Evolutionary conservation across 2,113 vertebrate species (phyloP), one percentile per base, ranked within the genome.

Genomic region (Sceloporus undulatus): DNA sequence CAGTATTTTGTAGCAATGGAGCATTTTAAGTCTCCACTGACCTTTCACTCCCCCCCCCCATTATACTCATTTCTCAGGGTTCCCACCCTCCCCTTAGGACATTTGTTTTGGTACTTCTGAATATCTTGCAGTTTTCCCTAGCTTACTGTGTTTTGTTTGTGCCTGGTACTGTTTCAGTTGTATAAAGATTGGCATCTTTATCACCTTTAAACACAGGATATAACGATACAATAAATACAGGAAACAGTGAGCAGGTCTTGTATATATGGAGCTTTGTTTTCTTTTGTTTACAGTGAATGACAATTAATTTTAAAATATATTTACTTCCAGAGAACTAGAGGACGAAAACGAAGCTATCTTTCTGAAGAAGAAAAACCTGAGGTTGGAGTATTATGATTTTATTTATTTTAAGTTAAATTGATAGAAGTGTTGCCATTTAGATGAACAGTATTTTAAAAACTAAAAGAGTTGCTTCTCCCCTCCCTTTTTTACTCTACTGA

Each of bases 351-450:
- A 95, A 97, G 98, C 89, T 98, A 98, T 88, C 95, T 98, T 91
- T 97, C 97, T 68, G 99, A 99, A 84, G 98, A 99, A 70, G 98
- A 99, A 87, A 99, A 98, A 94, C 92, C 96, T 40, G 99, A 99
- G 98, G 99, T 97, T 96, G 93, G 96, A 95, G 92, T 94, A 94
- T 91, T 73, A 76, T 81, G n/a, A 89, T 90, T 87, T 89, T 93
- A 91, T 85, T 91, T 82, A 68, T 88, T 87, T 54, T 68, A 70
- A 34, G 86, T 90, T 10, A 48, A 82, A 92, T 94, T 90, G 82
- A 82, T 80, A 9, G 77, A 91, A 82, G 65, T 77, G 80, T 88
- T 88, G 79, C 90, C 77, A 86, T 91, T 91, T 42, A 25, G 77
- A 6, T 85, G 70, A 93, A 83, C 84, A 88, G 79, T 91, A 68